Evolutionary conservation across 2,113 vertebrate genomes (phyloP), one percentile per base, ranked within the genome.

Genomic region (Chascanopsetta lugubris): DNA sequence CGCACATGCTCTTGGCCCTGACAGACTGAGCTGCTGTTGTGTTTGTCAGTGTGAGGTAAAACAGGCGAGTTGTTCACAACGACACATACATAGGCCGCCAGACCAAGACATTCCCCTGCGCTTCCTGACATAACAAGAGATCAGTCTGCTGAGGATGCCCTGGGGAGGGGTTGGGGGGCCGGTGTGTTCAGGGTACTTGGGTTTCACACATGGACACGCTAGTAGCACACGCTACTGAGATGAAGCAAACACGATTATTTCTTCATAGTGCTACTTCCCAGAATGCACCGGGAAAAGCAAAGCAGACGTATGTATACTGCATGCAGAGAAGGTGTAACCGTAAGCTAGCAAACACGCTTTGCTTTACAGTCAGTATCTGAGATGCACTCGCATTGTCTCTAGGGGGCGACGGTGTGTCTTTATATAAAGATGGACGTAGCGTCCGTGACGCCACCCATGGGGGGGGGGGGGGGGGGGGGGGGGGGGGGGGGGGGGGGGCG

Each of bases 111-210:
- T 30, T 30, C 8, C 8, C 29, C 8, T 30, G 29, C 8, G 29
- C 29, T 30, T 30, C 29, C 29, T 80, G 42, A 17, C 42, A 32
- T 49, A 46, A 55, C 17, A 25, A 56, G 54, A 30, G 30, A 66
- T 29, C 51, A 21, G 51, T 38, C 45, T 20, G 34, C 20, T 8
- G 30, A 27, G 29, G 40, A 50, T 46, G 32, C 48, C 24, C 22
- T 32, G 9, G 13, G 15, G 54, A 2, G 2, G n/a, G 36, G 38
- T 36, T 61, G 34, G n/a, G n/a, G n/a, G n/a, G n/a, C n/a, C n/a
- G n/a, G n/a, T n/a, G n/a, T n/a, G n/a, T n/a, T 77, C 3, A 9
- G 26, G 60, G 24, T 42, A 20, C 50, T 62, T 46, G 30, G 34
- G 40, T 25, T 49, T 17, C 63, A 63, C 38, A 20, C 29, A 26